These are phyloP conservation scores for Hippasteria phrygiana DNA, from an alignment of 53 echinoderm and acorn worm genomes.

Conservation along the genomic window DNA sequence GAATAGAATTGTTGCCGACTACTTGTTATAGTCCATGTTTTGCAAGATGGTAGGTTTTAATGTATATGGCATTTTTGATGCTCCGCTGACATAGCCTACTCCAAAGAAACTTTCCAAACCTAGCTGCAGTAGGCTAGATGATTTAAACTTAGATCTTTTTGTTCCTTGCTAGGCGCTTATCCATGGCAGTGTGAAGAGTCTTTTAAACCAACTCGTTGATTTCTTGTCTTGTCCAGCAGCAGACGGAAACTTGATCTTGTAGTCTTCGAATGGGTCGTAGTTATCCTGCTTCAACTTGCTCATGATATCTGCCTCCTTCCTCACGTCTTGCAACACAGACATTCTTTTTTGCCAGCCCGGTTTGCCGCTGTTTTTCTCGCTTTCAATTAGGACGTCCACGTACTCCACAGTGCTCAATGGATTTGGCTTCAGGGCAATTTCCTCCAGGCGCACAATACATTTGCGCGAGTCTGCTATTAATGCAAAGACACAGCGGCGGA, in stretches of 20 bases:
- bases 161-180: no score
- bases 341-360: conserved; percentile 66
- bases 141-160: no score
- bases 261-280: conserved; percentile 52
- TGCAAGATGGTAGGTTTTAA: no score
- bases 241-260: background rate
- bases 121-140: no score
- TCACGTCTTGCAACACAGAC: conserved; percentile 40
- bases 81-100: no score
- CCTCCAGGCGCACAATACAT: conserved; percentile 68
- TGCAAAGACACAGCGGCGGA: conserved; percentile 15
- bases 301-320: conserved; percentile 71
- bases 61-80: no score
- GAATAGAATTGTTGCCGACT: no score
- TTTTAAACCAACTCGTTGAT: no score
- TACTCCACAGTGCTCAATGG: conserved; percentile 70
- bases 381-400: conserved; percentile 65
- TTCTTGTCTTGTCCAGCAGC: background rate
- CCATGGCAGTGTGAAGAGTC: no score
- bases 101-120: no score
- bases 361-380: conserved; percentile 27
- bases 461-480: conserved; percentile 22
- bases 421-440: conserved; percentile 72
- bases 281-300: conserved; percentile 46
- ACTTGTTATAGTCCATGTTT: no score